These are phyloP conservation scores for Danio jaintianensis DNA, from an alignment of 2,797 vertebrate species.

Conservation along the genomic window DNA sequence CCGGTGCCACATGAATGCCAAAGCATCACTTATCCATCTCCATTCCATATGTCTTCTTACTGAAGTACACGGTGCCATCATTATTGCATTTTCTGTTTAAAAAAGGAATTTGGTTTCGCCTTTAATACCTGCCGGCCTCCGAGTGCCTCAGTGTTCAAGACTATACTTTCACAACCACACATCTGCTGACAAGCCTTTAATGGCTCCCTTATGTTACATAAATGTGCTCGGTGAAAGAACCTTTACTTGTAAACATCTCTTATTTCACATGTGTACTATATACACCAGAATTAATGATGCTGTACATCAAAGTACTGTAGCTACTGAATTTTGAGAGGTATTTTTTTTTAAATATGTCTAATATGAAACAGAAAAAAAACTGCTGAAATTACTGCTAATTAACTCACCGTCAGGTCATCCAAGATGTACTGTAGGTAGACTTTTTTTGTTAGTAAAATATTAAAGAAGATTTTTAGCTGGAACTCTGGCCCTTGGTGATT, in stretches of 20 bases:
- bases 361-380: neutral
- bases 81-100: conserved; percentile 26
- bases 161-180: conserved; percentile 14
- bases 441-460: too few species aligned
- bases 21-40: conserved; percentile 6
- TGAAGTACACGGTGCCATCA: neutral
- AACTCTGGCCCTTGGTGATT: too few species aligned
- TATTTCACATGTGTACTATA: neutral
- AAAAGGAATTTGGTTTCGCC: conserved; percentile 13
- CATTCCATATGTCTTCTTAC: neutral
- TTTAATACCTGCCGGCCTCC: neutral
- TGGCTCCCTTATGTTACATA: conserved; percentile 23
- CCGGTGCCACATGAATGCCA: conserved; percentile 13
- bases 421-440: too few species aligned
- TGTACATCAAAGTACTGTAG: neutral
- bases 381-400: too few species aligned
- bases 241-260: neutral
- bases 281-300: neutral
- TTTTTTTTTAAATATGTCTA: neutral
- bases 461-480: too few species aligned
- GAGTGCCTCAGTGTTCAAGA: neutral
- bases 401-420: too few species aligned
- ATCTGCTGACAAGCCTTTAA: conserved; percentile 31
- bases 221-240: neutral
- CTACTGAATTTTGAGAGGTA: neutral